phyloP scores from a whole-genome alignment of 2,888 invertebrate genomes.

The Leptopilina myrica region DNA sequence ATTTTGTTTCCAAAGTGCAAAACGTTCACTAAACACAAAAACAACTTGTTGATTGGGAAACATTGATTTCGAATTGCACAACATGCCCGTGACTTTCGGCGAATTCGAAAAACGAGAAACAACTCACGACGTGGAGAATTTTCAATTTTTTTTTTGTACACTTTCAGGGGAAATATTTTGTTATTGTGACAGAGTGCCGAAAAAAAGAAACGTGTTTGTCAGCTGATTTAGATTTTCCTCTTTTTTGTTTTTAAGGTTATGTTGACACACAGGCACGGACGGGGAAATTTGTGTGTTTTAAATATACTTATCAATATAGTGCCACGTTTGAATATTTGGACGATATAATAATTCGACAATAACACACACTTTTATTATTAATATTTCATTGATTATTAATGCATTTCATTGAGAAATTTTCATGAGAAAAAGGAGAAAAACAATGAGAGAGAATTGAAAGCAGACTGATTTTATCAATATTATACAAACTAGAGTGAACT shows the following conservation, averaged over 20 bases:
- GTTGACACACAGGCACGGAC: neutral
- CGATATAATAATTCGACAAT: neutral
- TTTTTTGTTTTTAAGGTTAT: conserved; percentile 58
- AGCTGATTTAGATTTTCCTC: conserved; percentile 43
- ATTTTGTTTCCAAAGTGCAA: conserved; percentile 68
- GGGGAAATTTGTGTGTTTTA: neutral
- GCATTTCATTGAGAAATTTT: neutral
- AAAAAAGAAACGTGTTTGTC: conserved; percentile 51
- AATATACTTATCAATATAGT: neutral
- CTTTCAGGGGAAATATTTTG: too few species aligned
- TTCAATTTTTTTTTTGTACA: too few species aligned
- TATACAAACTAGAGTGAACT: too few species aligned
- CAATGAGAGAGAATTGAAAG: neutral
- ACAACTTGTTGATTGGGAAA: conserved; percentile 55
- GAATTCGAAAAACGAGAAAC: neutral
- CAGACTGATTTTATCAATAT: conserved; percentile 1
- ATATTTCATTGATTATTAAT: neutral
- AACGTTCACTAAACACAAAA: conserved; percentile 65
- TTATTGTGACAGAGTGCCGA: too few species aligned
- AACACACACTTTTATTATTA: neutral
- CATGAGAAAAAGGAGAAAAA: neutral
- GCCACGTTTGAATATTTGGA: conserved; percentile 38
- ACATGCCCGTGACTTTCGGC: conserved; percentile 58
- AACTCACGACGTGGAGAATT: too few species aligned
- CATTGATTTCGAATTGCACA: conserved; percentile 59